Evolutionary conservation across 2,797 vertebrate species (phyloP), one percentile per base, ranked within the genome.

Genomic region (Tokudaia tokunoshimensis): DNA sequence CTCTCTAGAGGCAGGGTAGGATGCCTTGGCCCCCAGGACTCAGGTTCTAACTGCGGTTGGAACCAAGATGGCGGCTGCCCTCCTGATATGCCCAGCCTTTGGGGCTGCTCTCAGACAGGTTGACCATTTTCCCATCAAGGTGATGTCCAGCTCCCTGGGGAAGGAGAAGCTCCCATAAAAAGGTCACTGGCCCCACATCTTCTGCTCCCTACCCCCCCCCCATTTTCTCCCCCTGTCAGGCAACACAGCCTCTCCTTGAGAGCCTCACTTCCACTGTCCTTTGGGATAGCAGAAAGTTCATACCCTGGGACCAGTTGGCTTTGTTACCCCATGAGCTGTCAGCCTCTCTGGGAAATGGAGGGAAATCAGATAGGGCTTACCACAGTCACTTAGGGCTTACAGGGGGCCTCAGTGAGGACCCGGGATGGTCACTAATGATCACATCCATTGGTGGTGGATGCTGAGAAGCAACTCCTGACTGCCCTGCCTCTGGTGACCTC

Each of bases 131-230:
- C 17, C 14, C 2, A 37, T 24, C 13, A 19, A 63, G 57, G 29
- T 2, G 20, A 83, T 80, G 65, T 29, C 50, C 22, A 17, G 70
- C 52, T 78, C 72, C 70, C 83, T 47, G 29, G 75, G 59, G 37
- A 59, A 72, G 41, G n/a, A 59, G 44, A 14, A 44, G 6, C 22
- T 37, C 10, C 52, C 31, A 34, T 7, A 5, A 11, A 15, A 20
- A 57, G 19, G 11, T 13, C 22, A 0, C 13, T 26, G 0, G 37
- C 74, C 44, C 29, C 5, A 3, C 0, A 4, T 44, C 70, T 15
- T 29, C 1, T 6, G 57, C 70, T 26, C 13, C 52, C 52, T 52
- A 52, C 52, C 8, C 67, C 15, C 15, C 7, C 13, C 14, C 31
- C 0, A 29, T 26, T 67, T 14, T 22, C 1, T 4, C 41, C 63